Evolutionary conservation across 2,888 invertebrate species (phyloP), one percentile per base, ranked within the genome.

Genomic region (Standfussiana lucernea): DNA sequence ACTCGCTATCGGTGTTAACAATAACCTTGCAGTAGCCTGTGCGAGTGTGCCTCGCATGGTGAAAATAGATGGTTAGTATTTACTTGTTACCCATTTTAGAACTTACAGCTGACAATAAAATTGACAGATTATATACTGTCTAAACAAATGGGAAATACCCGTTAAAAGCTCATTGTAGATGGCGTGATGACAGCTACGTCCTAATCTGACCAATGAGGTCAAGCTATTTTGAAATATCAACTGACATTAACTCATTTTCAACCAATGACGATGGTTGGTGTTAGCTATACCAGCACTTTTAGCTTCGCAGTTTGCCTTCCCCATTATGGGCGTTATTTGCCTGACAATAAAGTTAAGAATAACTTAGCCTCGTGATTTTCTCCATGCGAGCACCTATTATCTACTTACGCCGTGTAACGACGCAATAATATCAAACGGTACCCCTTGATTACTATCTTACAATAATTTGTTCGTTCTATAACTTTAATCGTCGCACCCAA

Each of bases 391-490:
- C 35, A 70, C 37, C 24, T 66, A 45, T 47, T 32, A 1, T 47
- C 50, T 8, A 21, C 21, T 4, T 32, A 62, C 45, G n/a, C 47
- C 15, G 35, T 42, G 21, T 40, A 28, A 42, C 28, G 50, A 50
- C 42, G 42, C 37, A 66, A 53, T 79, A 75, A 80, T 80, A 80
- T 80, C 66, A 75, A 45, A 66, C 0, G 37, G 68, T 80, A 45
- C n/a, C 11, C 11, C 24, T 67, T 67, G 35, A 66, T 70, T 42
- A 65, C 35, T 72, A 69, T 67, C 35, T 53, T 18, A 53, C 18
- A 76, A 69, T 75, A 70, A 61, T 81, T 80, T 70, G 80, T 80
- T 79, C 79, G 28, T 50, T 4, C 1, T 61, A 62, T 28, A 24
- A 42, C 13, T 0, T 35, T 45, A 15, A 47, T 53, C 6, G 11